phyloP scores from a whole-genome alignment of 2,888 invertebrate species.

The Heliconius ethilla region DNA sequence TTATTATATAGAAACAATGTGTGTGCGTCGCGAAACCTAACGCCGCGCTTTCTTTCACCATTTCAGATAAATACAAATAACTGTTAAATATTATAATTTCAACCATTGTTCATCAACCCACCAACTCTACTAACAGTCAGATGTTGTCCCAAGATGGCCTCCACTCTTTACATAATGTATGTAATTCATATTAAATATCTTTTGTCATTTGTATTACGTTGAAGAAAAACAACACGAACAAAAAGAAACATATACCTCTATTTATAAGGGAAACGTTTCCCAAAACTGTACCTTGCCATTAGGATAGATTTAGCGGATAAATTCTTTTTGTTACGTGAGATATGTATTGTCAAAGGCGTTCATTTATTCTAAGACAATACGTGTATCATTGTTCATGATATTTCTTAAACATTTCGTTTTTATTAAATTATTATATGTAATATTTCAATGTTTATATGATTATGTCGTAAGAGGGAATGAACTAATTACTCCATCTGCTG shows the following conservation, averaged over 20 bases:
- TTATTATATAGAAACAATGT: too few relatives aligned
- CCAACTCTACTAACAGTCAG: too few relatives aligned
- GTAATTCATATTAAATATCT: background rate
- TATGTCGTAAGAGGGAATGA: too few relatives aligned
- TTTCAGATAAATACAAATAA: too few relatives aligned
- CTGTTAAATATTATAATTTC: too few relatives aligned
- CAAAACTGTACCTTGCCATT: slow-evolving; percentile 36
- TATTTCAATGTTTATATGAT: too few relatives aligned
- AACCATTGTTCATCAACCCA: too few relatives aligned
- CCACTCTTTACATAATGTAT: too few relatives aligned
- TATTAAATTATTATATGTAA: background rate
- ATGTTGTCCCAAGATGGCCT: too few relatives aligned
- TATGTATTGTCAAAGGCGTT: slow-evolving; percentile 28
- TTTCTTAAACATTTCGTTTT: background rate
- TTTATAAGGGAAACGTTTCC: slow-evolving; percentile 25
- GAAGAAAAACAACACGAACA: slow-evolving; percentile 7
- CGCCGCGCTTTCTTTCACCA: too few relatives aligned
- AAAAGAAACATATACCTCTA: background rate
- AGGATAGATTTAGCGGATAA: slow-evolving; percentile 33
- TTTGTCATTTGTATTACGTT: background rate
- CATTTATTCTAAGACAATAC: slow-evolving; percentile 7
- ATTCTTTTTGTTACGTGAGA: slow-evolving; percentile 30
- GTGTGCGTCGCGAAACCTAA: too few relatives aligned
- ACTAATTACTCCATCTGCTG: too few relatives aligned
- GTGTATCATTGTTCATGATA: background rate